A percentile compares a stretch with the other conserved stretches of the same genome.
Conservation (phyloP, 2,797 vertebrate species). For the Pangasius macronema region DNA sequence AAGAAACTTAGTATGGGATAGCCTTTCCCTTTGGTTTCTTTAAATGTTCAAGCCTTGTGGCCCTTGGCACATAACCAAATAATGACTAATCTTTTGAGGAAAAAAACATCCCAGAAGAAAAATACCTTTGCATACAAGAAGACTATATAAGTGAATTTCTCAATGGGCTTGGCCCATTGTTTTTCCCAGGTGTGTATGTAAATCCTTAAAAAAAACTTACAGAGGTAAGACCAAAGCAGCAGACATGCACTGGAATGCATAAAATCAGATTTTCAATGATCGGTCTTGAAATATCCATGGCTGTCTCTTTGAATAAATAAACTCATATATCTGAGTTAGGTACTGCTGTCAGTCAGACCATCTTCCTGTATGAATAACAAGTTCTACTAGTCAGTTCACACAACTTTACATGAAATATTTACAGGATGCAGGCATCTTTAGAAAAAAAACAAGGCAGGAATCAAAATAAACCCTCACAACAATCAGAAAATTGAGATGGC, state of each 20-base stretch:
- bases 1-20: too few species aligned
- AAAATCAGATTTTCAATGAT: neutral
- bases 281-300: neutral
- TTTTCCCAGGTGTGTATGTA: neutral
- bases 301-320: neutral
- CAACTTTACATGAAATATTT: neutral
- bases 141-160: too few species aligned
- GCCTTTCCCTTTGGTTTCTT: too few species aligned
- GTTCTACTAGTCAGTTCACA: neutral
- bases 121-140: too few species aligned
- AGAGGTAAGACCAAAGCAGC: neutral
- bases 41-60: too few species aligned
- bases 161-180: too few species aligned
- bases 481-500: neutral
- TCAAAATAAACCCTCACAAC: neutral
- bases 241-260: neutral
- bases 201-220: neutral
- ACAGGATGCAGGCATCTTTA: neutral
- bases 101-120: too few species aligned
- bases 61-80: too few species aligned
- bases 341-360: neutral
- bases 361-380: neutral
- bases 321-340: neutral
- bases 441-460: neutral
- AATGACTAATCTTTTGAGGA: too few species aligned